phyloP scores from a whole-genome alignment of 1,140 invertebrate species.

The Drosophila lowei region DNA sequence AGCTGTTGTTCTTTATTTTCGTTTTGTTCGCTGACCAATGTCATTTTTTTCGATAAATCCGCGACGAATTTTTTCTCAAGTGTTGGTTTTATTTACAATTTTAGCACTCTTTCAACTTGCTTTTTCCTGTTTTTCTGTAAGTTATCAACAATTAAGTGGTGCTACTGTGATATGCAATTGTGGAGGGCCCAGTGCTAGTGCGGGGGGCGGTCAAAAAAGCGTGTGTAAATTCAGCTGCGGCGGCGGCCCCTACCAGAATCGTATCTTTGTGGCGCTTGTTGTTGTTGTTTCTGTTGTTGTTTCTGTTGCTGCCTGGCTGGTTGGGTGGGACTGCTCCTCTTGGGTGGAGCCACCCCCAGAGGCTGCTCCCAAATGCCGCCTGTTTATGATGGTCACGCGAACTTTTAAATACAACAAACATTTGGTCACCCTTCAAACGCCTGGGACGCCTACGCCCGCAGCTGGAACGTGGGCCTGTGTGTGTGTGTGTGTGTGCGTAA shows the following conservation, averaged over 20 bases:
- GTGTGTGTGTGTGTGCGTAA: conserved; percentile 26
- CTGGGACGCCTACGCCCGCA: conserved; percentile 8
- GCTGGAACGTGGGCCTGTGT: conserved; percentile 39
- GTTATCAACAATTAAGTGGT: conserved; percentile 55
- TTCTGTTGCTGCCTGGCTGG: conserved; percentile 38
- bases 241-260: conserved; percentile 17
- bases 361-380: conserved; percentile 8
- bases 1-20: neutral
- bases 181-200: conserved; percentile 18
- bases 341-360: conserved; percentile 42
- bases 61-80: conserved; percentile 58
- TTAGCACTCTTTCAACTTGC: conserved; percentile 57
- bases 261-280: conserved; percentile 8
- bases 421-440: conserved; percentile 25
- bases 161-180: neutral
- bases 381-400: conserved; percentile 69
- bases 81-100: conserved; percentile 75
- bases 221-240: conserved; percentile 64
- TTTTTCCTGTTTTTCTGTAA: conserved; percentile 64
- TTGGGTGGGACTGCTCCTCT: conserved; percentile 46
- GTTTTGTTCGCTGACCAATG: no score
- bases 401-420: conserved; percentile 30
- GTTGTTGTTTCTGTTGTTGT: conserved; percentile 42
- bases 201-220: conserved; percentile 34
- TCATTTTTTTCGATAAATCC: conserved; percentile 12